These are phyloP conservation scores for Drosophila oshimai DNA, from an alignment of 1,140 invertebrate species.

Conservation along the genomic window DNA sequence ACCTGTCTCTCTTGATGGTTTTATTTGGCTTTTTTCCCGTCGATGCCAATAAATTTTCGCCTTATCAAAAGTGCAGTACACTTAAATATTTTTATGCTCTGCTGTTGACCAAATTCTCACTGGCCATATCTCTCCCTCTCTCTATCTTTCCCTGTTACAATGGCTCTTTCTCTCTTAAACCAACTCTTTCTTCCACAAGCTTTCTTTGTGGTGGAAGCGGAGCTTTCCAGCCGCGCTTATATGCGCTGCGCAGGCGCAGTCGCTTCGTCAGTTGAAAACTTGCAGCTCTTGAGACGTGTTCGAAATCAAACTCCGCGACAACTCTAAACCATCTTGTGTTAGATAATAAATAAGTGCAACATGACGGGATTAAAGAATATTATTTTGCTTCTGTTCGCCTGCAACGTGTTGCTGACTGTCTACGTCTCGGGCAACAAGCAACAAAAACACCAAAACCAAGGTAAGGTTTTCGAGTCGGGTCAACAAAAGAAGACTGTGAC, in stretches of 20 bases:
- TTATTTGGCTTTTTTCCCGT: background rate
- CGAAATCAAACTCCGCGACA: slow-evolving; percentile 7
- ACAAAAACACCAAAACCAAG: slow-evolving; percentile 58
- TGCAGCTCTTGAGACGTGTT: slow-evolving; percentile 47
- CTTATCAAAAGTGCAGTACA: slow-evolving; percentile 32
- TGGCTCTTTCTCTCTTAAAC: slow-evolving; percentile 4
- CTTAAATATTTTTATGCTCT: slow-evolving; percentile 26
- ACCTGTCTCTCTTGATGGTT: background rate
- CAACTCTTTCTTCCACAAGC: background rate
- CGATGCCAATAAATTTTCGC: slow-evolving; percentile 35
- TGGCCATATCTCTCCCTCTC: slow-evolving; percentile 3
- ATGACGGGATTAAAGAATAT: slow-evolving; percentile 47
- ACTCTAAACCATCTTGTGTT: slow-evolving; percentile 4
- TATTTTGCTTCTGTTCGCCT: slow-evolving; percentile 49
- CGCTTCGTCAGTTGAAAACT: slow-evolving; percentile 58
- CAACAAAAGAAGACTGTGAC: background rate
- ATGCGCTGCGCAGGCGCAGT: slow-evolving; percentile 51
- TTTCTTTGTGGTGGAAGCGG: background rate
- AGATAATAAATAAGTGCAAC: slow-evolving; percentile 40
- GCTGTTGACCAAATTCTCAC: slow-evolving; percentile 38
- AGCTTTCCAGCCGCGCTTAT: slow-evolving; percentile 53
- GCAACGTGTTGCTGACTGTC: slow-evolving; percentile 38
- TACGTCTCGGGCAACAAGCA: slow-evolving; percentile 49
- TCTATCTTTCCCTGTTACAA: background rate
- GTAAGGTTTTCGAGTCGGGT: slow-evolving; percentile 32